Percentiles rank a stretch among this genome's conserved stretches.
These are phyloP conservation scores for Dasypus novemcinctus DNA, from an alignment of 2,113 vertebrate genomes.

Conservation along the genomic window DNA sequence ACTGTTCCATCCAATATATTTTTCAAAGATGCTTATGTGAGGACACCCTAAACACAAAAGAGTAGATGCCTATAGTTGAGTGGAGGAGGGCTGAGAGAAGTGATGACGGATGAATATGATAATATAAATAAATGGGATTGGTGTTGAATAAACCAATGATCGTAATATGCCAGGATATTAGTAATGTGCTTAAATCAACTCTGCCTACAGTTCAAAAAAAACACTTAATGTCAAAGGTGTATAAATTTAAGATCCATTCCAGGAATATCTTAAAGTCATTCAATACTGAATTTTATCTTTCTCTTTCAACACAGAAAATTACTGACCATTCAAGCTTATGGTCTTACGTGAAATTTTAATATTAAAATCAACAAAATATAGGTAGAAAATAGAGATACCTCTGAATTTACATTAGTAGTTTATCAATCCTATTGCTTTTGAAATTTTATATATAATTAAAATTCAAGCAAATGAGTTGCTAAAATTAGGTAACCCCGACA, in stretches of 20 bases:
- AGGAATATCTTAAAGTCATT: neutral
- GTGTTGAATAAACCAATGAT: neutral
- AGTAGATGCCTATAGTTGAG: neutral
- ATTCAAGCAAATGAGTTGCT: neutral
- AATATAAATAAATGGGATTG: neutral
- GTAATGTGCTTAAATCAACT: neutral
- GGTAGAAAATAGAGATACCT: slow-evolving; percentile 1
- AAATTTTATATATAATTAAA: neutral
- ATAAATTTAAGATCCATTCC: neutral
- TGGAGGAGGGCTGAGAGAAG: neutral
- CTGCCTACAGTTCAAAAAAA: neutral
- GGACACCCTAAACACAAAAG: neutral
- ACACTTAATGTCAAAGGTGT: neutral
- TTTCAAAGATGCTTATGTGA: neutral
- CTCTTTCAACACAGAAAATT: neutral
- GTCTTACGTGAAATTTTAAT: neutral
- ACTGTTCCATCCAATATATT: neutral
- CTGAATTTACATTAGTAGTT: neutral
- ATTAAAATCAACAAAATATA: neutral
- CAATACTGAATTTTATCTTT: neutral
- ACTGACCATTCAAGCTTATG: neutral
- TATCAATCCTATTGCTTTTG: neutral
- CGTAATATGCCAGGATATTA: neutral
- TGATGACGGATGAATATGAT: neutral
- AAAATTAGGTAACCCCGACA: neutral